Conservation (phyloP, 2,797 vertebrate genomes). For the Oryzias sinensis region DNA sequence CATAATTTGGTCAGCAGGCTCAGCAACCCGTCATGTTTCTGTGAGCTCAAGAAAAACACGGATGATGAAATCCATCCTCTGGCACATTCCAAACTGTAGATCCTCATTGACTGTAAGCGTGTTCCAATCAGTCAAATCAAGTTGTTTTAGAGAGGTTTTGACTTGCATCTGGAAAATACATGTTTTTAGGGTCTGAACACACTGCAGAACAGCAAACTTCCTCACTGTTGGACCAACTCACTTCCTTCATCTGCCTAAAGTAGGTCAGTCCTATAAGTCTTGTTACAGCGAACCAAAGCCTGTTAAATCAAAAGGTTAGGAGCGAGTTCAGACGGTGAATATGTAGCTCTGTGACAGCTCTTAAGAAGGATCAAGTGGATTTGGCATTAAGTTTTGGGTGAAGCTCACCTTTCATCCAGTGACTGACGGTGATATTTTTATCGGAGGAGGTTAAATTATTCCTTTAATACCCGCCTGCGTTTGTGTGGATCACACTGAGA, state of each 20-base stretch:
- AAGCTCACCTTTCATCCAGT: slow-evolving; percentile 26
- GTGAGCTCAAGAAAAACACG: no score
- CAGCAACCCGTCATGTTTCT: no score
- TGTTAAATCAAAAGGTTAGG: slow-evolving; percentile 50
- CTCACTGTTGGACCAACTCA: no score
- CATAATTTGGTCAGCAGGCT: no score
- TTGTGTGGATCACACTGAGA: slow-evolving; percentile 4
- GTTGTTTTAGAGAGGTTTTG: no score
- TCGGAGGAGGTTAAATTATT: slow-evolving; percentile 1
- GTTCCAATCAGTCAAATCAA: no score
- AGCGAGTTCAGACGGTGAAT: slow-evolving; percentile 30
- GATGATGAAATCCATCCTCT: no score
- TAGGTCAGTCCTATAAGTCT: slow-evolving; percentile 33
- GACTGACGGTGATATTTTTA: slow-evolving; percentile 14
- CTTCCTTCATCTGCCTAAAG: slow-evolving; percentile 21
- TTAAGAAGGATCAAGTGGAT: slow-evolving; percentile 45
- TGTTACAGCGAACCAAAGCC: slow-evolving; percentile 38
- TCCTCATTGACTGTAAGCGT: no score
- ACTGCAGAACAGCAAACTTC: no score
- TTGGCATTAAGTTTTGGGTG: slow-evolving; percentile 29
- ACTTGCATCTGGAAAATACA: no score
- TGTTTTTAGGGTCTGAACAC: no score
- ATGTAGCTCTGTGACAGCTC: slow-evolving; percentile 36
- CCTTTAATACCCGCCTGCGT: neutral
- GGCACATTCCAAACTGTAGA: no score